Evolutionary conservation across 1,140 invertebrate species (phyloP).

Genomic region (Pseudomyrmex concolor): DNA sequence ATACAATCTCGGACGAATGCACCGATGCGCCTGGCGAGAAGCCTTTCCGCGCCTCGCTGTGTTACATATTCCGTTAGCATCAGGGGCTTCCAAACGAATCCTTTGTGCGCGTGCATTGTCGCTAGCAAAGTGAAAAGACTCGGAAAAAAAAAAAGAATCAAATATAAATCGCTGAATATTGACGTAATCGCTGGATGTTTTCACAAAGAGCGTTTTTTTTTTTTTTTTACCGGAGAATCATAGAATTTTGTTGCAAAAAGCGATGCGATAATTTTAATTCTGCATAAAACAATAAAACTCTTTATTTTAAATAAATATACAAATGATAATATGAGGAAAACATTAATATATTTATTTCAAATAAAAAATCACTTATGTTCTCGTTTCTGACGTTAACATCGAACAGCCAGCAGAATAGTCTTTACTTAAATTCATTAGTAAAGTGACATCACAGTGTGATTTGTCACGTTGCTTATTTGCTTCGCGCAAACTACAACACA

Average conservation of each 20-base stretch:
- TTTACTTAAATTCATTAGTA: too few species aligned
- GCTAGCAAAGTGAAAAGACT: constrained; percentile 65
- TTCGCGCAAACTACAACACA: too few species aligned
- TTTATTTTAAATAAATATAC: too few species aligned
- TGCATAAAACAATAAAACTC: not conserved
- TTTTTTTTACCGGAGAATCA: not conserved
- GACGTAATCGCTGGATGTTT: constrained; percentile 11
- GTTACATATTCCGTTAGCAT: constrained; percentile 50
- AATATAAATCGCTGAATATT: constrained; percentile 27
- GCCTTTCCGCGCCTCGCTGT: constrained; percentile 55
- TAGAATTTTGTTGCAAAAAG: not conserved
- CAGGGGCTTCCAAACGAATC: constrained; percentile 73
- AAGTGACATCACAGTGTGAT: too few species aligned
- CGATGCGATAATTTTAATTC: not conserved
- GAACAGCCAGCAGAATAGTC: too few species aligned
- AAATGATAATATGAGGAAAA: too few species aligned
- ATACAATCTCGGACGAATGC: constrained; percentile 22
- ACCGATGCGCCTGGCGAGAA: constrained; percentile 66
- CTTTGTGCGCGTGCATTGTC: constrained; percentile 53
- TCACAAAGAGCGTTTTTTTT: not conserved
- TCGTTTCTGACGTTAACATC: too few species aligned
- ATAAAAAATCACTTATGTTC: too few species aligned
- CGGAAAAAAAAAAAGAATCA: constrained; percentile 34
- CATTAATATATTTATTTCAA: too few species aligned
- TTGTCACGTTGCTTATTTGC: too few species aligned